Evolutionary conservation across 1,140 invertebrate species (phyloP).

Genomic region (Spodoptera litura): DNA sequence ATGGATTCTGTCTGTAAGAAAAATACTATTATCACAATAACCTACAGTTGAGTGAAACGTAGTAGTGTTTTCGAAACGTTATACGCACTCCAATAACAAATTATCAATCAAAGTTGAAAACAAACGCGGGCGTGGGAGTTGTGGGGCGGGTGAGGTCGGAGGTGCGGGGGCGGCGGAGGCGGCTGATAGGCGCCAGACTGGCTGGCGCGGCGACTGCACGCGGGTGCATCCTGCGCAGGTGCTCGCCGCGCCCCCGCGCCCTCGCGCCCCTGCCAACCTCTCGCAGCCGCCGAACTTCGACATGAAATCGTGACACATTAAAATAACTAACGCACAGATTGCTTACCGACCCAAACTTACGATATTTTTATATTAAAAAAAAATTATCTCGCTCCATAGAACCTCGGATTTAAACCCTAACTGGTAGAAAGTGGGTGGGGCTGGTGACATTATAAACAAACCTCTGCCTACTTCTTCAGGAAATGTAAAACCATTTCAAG

Average conservation of each 20-base stretch:
- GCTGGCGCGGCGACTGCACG: slow-evolving; percentile 77
- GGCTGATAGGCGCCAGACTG: slow-evolving; percentile 75
- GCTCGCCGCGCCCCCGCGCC: slow-evolving; percentile 49
- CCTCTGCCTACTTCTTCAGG: too few species aligned
- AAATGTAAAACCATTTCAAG: too few species aligned
- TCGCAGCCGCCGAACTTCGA: slow-evolving; percentile 43
- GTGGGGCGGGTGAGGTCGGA: slow-evolving; percentile 49
- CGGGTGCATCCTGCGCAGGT: slow-evolving; percentile 81
- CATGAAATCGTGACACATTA: slow-evolving; percentile 50
- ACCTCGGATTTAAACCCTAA: too few species aligned
- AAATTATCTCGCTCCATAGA: too few species aligned
- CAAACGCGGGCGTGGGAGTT: slow-evolving; percentile 69
- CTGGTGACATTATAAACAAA: too few species aligned
- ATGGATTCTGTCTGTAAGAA: background rate
- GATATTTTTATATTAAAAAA: background rate
- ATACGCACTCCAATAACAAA: slow-evolving; percentile 81
- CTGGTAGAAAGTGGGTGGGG: too few species aligned
- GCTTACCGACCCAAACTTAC: background rate
- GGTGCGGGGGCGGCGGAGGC: slow-evolving; percentile 50
- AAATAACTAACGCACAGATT: slow-evolving; percentile 15
- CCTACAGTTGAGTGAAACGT: slow-evolving; percentile 50
- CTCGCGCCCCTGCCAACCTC: slow-evolving; percentile 37
- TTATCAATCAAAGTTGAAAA: slow-evolving; percentile 86
- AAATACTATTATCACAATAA: slow-evolving; percentile 30
- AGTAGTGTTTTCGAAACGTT: slow-evolving; percentile 70